Base-by-base conservation (phyloP, 2,113 vertebrate genomes). In the Coreoperca whiteheadi region DNA sequence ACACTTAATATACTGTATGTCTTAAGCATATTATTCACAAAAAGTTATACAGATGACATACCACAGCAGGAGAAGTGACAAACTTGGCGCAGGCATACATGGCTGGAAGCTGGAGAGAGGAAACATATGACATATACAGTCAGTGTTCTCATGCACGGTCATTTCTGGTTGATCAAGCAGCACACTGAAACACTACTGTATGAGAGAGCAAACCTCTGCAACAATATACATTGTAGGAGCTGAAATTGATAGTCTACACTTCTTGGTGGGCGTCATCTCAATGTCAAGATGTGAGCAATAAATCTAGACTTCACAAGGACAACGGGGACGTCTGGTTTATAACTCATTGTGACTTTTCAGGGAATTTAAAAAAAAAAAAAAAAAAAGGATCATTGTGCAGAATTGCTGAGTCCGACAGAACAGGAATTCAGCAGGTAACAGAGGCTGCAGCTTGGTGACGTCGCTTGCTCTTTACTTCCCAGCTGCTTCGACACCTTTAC, bases 41-140 rank as follows among this genome's bases (percentile, higher is more conserved):
- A 39, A 15, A 14, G 37, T 2, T 1, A 20, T 37, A 18, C 0
- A 59, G 8, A 0, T 14, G n/a, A 95, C 95, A 0, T 94, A 96
- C 95, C 95, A 96, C 88, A 94, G 94, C 93, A 53, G 95, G 93
- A 74, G 93, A 94, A 71, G 92, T 94, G 92, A 96, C 84, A 73
- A 96, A 96, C 86, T 95, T 96, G 82, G 95, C 93, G 89, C 95
- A 96, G 82, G 93, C 90, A n/a, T 96, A 96, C 96, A 96, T 96
- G 90, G 86, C 86, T 92, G 84, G 93, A 87, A 88, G 90, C 95
- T 96, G 88, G 16, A 69, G 28, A 70, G 34, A 68, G 4, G 15
- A 28, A 21, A 46, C 0, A 71, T 1, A 18, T 54, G 2, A 51
- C 6, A 23, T 53, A 7, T 16, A 18, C 1, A 32, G 28, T 70